These are phyloP conservation scores for Atrina japonica DNA, from an alignment of 2,888 invertebrate genomes.

Conservation along the genomic window DNA sequence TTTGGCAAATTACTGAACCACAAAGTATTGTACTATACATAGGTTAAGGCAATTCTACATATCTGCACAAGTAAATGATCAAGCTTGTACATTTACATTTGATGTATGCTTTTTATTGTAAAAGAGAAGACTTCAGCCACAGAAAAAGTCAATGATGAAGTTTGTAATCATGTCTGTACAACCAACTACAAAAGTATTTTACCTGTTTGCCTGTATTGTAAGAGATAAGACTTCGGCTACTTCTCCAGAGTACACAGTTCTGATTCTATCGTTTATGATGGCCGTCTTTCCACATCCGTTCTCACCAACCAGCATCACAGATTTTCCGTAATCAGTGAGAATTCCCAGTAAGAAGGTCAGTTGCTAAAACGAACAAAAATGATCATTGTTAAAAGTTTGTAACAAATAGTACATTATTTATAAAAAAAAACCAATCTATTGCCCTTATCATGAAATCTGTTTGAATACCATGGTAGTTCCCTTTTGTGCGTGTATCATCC, in stretches of 20 bases:
- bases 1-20: too few relatives aligned
- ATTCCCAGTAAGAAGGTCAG: constrained; percentile 74
- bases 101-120: not conserved
- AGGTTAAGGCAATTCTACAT: too few relatives aligned
- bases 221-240: constrained; percentile 79
- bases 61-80: too few relatives aligned
- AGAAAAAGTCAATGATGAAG: too few relatives aligned
- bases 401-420: not conserved
- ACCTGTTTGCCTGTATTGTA: constrained; percentile 77
- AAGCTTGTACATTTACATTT: not conserved
- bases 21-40: too few relatives aligned
- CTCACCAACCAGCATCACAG: constrained; percentile 79
- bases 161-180: too few relatives aligned
- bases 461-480: too few relatives aligned
- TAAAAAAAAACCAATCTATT: constrained; percentile 2
- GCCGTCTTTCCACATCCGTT: constrained; percentile 79
- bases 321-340: constrained; percentile 76
- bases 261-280: constrained; percentile 77
- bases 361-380: constrained; percentile 51
- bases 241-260: constrained; percentile 80
- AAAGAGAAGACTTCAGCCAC: not conserved
- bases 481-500: too few relatives aligned
- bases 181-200: too few relatives aligned
- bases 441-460: too few relatives aligned
- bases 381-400: not conserved